Evolutionary conservation across 2,797 vertebrate genomes (phyloP), one percentile per base, ranked within the genome.

Genomic region (Nyctibius grandis): DNA sequence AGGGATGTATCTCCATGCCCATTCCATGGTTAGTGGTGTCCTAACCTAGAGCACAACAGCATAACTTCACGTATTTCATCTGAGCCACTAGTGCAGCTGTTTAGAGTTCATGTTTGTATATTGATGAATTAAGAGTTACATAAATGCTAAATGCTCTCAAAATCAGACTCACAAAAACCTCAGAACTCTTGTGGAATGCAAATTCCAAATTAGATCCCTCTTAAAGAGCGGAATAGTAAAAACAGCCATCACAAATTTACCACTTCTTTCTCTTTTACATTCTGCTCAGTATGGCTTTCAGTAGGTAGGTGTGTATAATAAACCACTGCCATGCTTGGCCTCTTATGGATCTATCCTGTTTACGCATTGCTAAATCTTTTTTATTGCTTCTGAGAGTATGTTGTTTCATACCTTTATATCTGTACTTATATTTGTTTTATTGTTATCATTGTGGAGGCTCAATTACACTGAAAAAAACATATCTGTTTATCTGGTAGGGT

Each of bases 331-430:
- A 48, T 72, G 72, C 63, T 77, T 93, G 80, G 89, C 60, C 95
- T 96, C 78, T 96, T 92, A 95, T 14, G 69, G 86, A 91, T 96
- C 89, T 91, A 92, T 93, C 85, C 96, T 97, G 91, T 91, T 97
- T 96, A 95, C 25, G 40, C 12, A 34, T 82, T 64, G 53, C 77
- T 96, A 96, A 96, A 90, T 97, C 88, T 93, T 86, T 90, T 95
- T 94, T 96, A 96, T 88, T 94, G 82, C 92, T 94, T 91, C 75
- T 97, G 94, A 97, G 95, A 97, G 89, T 95, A 95, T 91, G 78
- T 86, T 96, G 74, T 73, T 92, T 86, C 89, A 78, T 91, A 93
- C 85, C 73, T 96, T 97, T 93, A 93, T 93, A 95, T 91, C 64
- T 95, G 78, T 93, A 95, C 47, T 89, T 89, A 85, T 36, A 77